Conservation (phyloP, 2,888 invertebrate genomes). For the Mimas tiliae region DNA sequence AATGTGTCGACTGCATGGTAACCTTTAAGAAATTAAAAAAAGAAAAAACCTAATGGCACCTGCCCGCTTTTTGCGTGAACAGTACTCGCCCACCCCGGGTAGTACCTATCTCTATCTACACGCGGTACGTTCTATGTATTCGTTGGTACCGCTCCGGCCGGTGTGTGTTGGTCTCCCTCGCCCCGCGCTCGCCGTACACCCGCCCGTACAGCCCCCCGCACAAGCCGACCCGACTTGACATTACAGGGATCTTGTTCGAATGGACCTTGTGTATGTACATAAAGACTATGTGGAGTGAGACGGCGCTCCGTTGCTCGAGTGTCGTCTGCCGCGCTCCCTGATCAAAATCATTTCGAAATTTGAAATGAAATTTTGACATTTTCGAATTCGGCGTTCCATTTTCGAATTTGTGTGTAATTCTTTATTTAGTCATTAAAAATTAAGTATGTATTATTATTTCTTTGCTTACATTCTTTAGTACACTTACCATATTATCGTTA, state of each 20-base stretch:
- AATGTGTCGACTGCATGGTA: slow-evolving; percentile 26
- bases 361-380: slow-evolving; percentile 70
- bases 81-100: slow-evolving; percentile 73
- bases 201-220: slow-evolving; percentile 52
- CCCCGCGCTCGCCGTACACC: slow-evolving; percentile 56
- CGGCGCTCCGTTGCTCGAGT: slow-evolving; percentile 74
- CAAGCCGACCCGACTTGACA: slow-evolving; percentile 58
- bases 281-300: slow-evolving; percentile 71
- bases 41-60: slow-evolving; percentile 35
- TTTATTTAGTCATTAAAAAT: background rate
- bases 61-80: slow-evolving; percentile 47
- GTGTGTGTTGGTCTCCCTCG: slow-evolving; percentile 58
- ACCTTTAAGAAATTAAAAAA: slow-evolving; percentile 30
- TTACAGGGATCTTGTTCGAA: slow-evolving; percentile 54
- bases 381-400: slow-evolving; percentile 46
- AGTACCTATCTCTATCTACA: slow-evolving; percentile 67
- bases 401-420: slow-evolving; percentile 31
- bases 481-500: background rate
- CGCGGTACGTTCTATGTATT: slow-evolving; percentile 77
- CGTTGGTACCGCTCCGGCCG: slow-evolving; percentile 80
- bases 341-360: slow-evolving; percentile 79
- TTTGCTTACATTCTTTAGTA: too few relatives aligned
- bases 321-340: slow-evolving; percentile 80
- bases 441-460: background rate
- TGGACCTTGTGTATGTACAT: slow-evolving; percentile 67